These are phyloP conservation scores for Pinctada fucata DNA, from an alignment of 2,888 invertebrate species.

Conservation along the genomic window DNA sequence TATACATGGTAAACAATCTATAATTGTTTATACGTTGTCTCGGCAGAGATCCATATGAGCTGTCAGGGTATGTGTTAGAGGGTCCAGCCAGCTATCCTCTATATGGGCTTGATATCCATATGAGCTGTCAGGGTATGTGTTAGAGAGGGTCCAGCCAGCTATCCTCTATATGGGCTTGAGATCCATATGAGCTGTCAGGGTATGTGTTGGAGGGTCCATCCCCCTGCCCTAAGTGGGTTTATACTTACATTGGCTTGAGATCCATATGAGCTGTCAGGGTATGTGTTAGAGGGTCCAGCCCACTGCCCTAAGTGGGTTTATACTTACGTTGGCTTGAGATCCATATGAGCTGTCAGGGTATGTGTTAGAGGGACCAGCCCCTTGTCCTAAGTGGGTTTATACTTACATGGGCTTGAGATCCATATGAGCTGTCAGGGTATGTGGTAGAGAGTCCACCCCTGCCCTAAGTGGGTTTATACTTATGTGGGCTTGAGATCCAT, in stretches of 20 bases:
- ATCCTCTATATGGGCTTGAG: constrained; percentile 15
- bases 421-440: constrained; percentile 32
- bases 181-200: constrained; percentile 36
- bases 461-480: too few relatives aligned
- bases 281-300: constrained; percentile 5
- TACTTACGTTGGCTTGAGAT: constrained; percentile 18
- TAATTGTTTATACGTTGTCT: background rate
- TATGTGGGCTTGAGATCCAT: too few relatives aligned
- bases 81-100: background rate
- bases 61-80: constrained; percentile 18
- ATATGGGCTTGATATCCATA: constrained; percentile 32
- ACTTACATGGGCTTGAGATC: constrained; percentile 23
- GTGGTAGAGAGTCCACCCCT: constrained; percentile 3
- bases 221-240: background rate
- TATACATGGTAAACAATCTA: background rate
- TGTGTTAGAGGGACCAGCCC: constrained; percentile 2
- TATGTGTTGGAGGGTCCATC: constrained; percentile 3
- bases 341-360: constrained; percentile 35
- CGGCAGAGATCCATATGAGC: constrained; percentile 37
- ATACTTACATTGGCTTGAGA: constrained; percentile 21
- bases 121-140: constrained; percentile 27
- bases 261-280: constrained; percentile 36
- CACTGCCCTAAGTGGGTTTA: background rate
- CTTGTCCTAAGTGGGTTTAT: too few relatives aligned
- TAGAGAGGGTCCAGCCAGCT: background rate